phyloP scores from a whole-genome alignment of 2,888 invertebrate species.

The Hemicrepidius hirtus region DNA sequence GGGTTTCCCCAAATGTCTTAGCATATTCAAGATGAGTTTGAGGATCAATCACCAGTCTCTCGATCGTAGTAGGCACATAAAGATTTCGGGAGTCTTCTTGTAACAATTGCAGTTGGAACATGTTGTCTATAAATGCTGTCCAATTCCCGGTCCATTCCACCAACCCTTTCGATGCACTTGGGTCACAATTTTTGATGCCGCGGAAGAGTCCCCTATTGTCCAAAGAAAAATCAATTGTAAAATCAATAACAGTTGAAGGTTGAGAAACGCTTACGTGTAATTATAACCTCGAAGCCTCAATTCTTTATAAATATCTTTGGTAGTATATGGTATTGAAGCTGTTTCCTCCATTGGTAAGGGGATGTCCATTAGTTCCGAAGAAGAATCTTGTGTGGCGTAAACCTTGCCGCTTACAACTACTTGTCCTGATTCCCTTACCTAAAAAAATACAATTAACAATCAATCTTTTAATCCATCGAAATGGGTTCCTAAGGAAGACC shows the following conservation, averaged over 20 bases:
- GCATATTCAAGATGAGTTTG: neutral
- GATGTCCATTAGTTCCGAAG: neutral
- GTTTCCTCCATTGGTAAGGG: neutral
- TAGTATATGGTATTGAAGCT: neutral
- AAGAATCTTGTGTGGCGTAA: neutral
- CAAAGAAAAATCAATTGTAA: neutral
- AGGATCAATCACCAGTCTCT: neutral
- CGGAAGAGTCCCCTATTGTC: neutral
- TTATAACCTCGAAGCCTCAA: neutral
- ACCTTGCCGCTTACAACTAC: neutral
- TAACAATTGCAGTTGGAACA: too few relatives aligned
- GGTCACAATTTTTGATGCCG: neutral
- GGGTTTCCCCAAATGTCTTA: too few relatives aligned
- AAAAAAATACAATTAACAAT: too few relatives aligned
- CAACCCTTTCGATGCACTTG: neutral
- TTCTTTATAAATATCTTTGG: neutral
- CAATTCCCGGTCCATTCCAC: neutral
- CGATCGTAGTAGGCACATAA: too few relatives aligned
- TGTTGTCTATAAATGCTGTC: neutral
- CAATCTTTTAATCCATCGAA: too few relatives aligned
- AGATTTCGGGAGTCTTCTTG: too few relatives aligned
- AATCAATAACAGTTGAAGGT: neutral
- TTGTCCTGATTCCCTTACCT: neutral
- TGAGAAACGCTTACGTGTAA: slow-evolving; percentile 5
- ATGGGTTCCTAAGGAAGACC: too few relatives aligned